Conservation (phyloP, 2,797 vertebrate species). For the Chanos chanos region DNA sequence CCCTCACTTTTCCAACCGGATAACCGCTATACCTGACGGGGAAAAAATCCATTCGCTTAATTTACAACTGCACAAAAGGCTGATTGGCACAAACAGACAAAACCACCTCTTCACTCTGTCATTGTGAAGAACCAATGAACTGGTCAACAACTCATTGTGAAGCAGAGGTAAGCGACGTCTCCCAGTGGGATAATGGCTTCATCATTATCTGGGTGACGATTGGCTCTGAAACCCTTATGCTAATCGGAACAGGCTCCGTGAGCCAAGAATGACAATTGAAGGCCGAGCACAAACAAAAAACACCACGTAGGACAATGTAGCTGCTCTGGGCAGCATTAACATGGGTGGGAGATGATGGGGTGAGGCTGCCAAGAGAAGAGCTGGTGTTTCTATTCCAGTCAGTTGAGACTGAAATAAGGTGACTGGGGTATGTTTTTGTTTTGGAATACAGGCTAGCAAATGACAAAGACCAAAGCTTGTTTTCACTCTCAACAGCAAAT, state of each 20-base stretch:
- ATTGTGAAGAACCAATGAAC: constrained; percentile 18
- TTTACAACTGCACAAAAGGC: not conserved
- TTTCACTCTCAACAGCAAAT: too few species aligned
- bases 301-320: constrained; percentile 20
- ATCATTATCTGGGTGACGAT: constrained; percentile 15
- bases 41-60: not conserved
- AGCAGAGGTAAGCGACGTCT: constrained; percentile 32
- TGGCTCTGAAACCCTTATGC: constrained; percentile 27
- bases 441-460: too few species aligned
- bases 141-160: constrained; percentile 14
- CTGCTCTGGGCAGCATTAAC: too few species aligned
- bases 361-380: too few species aligned
- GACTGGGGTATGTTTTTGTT: too few species aligned
- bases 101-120: not conserved
- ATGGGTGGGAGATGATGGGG: not conserved
- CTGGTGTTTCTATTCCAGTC: too few species aligned
- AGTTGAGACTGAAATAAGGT: constrained; percentile 18
- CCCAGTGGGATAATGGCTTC: constrained; percentile 28
- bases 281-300: constrained; percentile 7
- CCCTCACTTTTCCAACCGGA: too few species aligned
- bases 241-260: constrained; percentile 21
- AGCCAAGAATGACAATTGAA: constrained; percentile 21
- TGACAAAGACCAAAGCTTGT: too few species aligned
- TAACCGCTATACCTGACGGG: too few species aligned
- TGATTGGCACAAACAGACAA: constrained; percentile 11